Evolutionary conservation across 1,140 invertebrate genomes (phyloP).

Genomic region (Ceratina japonica): DNA sequence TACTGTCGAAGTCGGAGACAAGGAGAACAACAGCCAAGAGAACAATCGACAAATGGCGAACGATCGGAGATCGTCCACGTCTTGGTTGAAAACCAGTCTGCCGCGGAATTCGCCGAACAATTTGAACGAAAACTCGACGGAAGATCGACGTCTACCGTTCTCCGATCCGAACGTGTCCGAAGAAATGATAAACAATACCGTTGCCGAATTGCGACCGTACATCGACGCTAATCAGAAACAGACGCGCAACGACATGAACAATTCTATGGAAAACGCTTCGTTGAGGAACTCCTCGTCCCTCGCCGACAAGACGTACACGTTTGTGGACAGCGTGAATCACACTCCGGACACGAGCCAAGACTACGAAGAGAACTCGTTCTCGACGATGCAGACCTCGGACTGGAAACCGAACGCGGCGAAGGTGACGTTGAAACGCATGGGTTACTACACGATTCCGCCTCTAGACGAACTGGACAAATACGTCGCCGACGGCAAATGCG

Average conservation of each 20-base stretch:
- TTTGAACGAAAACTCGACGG: conserved; percentile 52
- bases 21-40: conserved; percentile 69
- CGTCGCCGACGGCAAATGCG: conserved; percentile 85
- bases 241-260: conserved; percentile 26
- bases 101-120: conserved; percentile 30
- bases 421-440: conserved; percentile 84
- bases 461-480: conserved; percentile 82
- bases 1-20: conserved; percentile 62
- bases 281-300: conserved; percentile 49
- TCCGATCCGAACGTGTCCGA: conserved; percentile 44
- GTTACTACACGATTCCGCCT: conserved; percentile 88
- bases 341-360: conserved; percentile 68
- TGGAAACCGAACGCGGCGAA: conserved; percentile 81
- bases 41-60: conserved; percentile 42
- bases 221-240: conserved; percentile 15
- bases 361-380: conserved; percentile 63
- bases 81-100: conserved; percentile 63
- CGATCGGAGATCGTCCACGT: conserved; percentile 71
- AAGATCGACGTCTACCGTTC: conserved; percentile 56
- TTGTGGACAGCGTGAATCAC: conserved; percentile 30
- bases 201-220: conserved; percentile 59
- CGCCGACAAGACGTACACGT: conserved; percentile 50
- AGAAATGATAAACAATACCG: conserved; percentile 65
- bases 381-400: conserved; percentile 67
- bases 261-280: conserved; percentile 22